These are phyloP conservation scores for Pocillopora damicornis DNA, from an alignment of 64 coral and sea anemone genomes.

Conservation along the genomic window DNA sequence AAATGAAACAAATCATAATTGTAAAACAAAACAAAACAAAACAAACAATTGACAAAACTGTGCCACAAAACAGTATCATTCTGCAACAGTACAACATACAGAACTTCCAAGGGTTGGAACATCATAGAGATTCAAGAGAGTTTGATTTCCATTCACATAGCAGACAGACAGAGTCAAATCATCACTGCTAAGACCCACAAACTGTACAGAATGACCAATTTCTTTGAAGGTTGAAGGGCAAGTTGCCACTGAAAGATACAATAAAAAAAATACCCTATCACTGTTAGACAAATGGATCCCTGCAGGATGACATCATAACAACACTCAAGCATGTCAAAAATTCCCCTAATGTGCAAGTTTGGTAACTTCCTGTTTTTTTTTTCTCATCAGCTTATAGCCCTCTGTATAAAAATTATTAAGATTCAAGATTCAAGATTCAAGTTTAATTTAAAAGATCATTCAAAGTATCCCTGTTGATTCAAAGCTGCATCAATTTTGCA, in stretches of 20 bases:
- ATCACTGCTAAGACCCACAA: constrained; percentile 73
- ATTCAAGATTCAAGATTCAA: too few relatives aligned
- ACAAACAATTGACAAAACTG: too few relatives aligned
- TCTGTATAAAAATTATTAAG: too few relatives aligned
- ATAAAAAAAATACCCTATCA: neutral
- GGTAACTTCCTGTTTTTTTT: neutral
- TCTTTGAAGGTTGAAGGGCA: constrained; percentile 63
- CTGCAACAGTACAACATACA: constrained; percentile 36
- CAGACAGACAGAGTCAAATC: constrained; percentile 72
- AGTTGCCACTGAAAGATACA: constrained; percentile 42
- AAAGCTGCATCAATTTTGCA: too few relatives aligned
- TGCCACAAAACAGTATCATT: too few relatives aligned
- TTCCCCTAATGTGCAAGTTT: neutral
- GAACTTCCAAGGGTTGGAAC: constrained; percentile 59
- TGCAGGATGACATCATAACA: too few relatives aligned
- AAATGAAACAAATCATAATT: neutral
- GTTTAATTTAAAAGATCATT: too few relatives aligned
- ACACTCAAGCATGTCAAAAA: too few relatives aligned
- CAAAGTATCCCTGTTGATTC: too few relatives aligned
- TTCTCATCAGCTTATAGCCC: too few relatives aligned
- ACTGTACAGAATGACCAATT: constrained; percentile 51
- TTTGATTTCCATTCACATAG: constrained; percentile 33
- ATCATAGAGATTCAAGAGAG: constrained; percentile 60
- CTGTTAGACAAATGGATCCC: too few relatives aligned
- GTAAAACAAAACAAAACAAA: too few relatives aligned